Conservation (phyloP, 2,113 vertebrate species). For the Myotis yumanensis region DNA sequence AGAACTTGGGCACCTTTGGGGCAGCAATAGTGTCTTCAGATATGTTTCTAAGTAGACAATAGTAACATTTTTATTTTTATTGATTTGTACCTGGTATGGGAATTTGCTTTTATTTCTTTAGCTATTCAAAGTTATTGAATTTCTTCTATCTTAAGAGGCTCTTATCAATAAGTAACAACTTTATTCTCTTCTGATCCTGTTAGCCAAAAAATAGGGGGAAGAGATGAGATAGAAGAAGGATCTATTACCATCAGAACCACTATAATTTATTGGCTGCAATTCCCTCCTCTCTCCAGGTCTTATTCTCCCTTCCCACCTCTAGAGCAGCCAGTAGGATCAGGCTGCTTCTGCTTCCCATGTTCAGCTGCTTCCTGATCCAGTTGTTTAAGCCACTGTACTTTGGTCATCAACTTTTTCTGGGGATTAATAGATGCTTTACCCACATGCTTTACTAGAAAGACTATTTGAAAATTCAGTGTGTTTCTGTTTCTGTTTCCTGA, state of each 20-base stretch:
- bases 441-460: background rate
- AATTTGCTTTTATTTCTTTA: conserved; percentile 58
- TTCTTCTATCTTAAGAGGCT: conserved; percentile 41
- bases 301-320: background rate
- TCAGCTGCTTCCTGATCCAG: background rate
- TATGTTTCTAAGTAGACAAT: background rate
- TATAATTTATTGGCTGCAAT: background rate
- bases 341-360: background rate
- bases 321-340: background rate
- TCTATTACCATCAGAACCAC: background rate
- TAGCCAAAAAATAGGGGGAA: background rate
- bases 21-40: background rate
- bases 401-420: conserved; percentile 35
- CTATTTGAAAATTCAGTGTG: background rate
- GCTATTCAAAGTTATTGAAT: conserved; percentile 55
- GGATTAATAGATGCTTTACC: background rate
- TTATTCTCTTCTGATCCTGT: conserved; percentile 38
- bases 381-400: conserved; percentile 18
- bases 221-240: background rate
- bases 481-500: conserved; percentile 43
- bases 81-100: conserved; percentile 47
- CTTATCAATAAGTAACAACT: conserved; percentile 20
- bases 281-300: background rate
- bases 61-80: conserved; percentile 15
- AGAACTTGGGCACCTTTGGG: conserved; percentile 6